These are phyloP conservation scores for Colistium nudipinnis DNA, from an alignment of 2,113 vertebrate genomes.

Conservation along the genomic window DNA sequence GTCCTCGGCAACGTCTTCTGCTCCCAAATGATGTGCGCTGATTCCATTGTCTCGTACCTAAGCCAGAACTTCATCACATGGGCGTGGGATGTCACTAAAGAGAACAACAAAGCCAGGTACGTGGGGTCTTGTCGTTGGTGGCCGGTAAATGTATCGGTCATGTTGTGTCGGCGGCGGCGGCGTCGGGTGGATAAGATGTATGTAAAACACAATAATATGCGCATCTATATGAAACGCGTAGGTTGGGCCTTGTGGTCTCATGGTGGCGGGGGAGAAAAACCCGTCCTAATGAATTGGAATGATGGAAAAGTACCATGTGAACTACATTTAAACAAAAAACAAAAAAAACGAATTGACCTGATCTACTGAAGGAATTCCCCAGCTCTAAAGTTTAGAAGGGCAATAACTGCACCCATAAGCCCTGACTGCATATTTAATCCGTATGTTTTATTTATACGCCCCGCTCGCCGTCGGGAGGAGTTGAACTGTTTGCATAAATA, in stretches of 20 bases:
- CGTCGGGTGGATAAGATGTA: too few species aligned
- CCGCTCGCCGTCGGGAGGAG: slow-evolving; percentile 42
- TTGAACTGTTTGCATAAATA: slow-evolving; percentile 59
- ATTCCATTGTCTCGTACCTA: slow-evolving; percentile 97
- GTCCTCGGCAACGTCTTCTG: slow-evolving; percentile 99
- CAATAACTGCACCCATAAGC: slow-evolving; percentile 45
- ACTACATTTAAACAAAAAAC: too few species aligned
- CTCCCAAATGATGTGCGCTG: slow-evolving; percentile 99
- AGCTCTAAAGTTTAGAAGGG: slow-evolving; percentile 39
- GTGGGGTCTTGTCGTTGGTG: too few species aligned
- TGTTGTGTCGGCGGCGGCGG: too few species aligned
- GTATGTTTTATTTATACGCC: slow-evolving; percentile 71
- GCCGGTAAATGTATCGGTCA: not conserved
- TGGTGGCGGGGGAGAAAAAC: too few species aligned
- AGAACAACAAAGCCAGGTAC: slow-evolving; percentile 97
- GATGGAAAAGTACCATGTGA: too few species aligned
- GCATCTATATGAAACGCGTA: too few species aligned
- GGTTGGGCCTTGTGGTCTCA: too few species aligned
- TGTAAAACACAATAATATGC: too few species aligned
- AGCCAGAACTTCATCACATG: slow-evolving; percentile 99
- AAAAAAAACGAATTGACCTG: too few species aligned
- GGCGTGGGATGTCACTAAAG: slow-evolving; percentile 99
- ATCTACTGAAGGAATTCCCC: slow-evolving; percentile 23
- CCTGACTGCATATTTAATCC: slow-evolving; percentile 50
- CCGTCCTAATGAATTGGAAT: too few species aligned